Percentiles rank a stretch among this genome's conserved stretches.
phyloP scores from a whole-genome alignment of 2,888 invertebrate genomes.

The Scelioninae gen. 1 region DNA sequence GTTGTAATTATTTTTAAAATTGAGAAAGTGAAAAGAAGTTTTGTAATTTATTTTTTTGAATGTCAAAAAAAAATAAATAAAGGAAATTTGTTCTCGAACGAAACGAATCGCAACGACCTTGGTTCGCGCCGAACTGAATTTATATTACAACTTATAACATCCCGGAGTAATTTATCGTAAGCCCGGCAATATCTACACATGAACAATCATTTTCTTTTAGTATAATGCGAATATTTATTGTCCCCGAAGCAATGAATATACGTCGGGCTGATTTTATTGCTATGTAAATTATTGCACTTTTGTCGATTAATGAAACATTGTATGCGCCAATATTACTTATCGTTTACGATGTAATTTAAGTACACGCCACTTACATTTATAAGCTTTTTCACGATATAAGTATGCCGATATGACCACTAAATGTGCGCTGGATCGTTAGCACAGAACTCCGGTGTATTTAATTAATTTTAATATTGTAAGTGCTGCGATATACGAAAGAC shows the following conservation, averaged over 20 bases:
- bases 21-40: too few relatives aligned
- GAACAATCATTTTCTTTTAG: slow-evolving; percentile 63
- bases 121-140: slow-evolving; percentile 63
- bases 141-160: slow-evolving; percentile 63
- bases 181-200: slow-evolving; percentile 51
- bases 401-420: slow-evolving; percentile 43
- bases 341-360: slow-evolving; percentile 65
- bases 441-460: slow-evolving; percentile 30
- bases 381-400: slow-evolving; percentile 54
- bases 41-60: too few relatives aligned
- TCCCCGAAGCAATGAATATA: slow-evolving; percentile 46
- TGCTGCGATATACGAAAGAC: slow-evolving; percentile 26
- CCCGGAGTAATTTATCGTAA: slow-evolving; percentile 55
- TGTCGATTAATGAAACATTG: slow-evolving; percentile 65
- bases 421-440: slow-evolving; percentile 34
- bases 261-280: slow-evolving; percentile 51
- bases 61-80: neutral
- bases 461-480: slow-evolving; percentile 46
- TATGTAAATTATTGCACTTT: slow-evolving; percentile 65
- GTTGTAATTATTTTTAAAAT: neutral
- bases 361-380: slow-evolving; percentile 65
- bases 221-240: slow-evolving; percentile 66
- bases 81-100: slow-evolving; percentile 45
- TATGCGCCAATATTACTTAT: slow-evolving; percentile 66
- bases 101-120: slow-evolving; percentile 60